Conservation (phyloP, 1,140 invertebrate species). For the Acromyrmex charruanus region DNA sequence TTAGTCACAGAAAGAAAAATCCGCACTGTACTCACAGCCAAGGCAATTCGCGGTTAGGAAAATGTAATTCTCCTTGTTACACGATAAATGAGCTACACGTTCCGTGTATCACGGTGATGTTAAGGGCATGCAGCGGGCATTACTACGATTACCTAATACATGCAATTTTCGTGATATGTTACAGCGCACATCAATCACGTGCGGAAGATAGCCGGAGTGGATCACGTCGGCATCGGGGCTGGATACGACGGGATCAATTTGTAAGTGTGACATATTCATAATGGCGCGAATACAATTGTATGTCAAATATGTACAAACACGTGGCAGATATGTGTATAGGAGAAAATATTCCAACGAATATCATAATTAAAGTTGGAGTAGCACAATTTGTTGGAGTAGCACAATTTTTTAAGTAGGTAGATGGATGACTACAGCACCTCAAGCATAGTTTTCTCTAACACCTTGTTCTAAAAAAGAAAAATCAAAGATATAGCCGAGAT, state of each 20-base stretch:
- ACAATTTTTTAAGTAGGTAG: too few relatives aligned
- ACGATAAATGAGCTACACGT: conserved; percentile 30
- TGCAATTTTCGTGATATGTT: conserved; percentile 76
- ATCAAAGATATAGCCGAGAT: too few relatives aligned
- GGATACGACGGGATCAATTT: conserved; percentile 96
- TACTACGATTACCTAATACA: conserved; percentile 46
- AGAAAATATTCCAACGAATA: background rate
- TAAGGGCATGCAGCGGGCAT: conserved; percentile 15
- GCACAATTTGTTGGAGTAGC: background rate
- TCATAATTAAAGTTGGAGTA: background rate
- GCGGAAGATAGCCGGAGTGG: conserved; percentile 92
- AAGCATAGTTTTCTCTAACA: too few relatives aligned
- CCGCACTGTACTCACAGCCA: background rate
- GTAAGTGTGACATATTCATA: conserved; percentile 87
- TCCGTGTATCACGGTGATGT: conserved; percentile 11
- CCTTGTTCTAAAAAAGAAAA: too few relatives aligned
- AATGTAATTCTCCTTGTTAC: conserved; percentile 45
- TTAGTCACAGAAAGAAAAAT: conserved; percentile 48
- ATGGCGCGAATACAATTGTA: background rate
- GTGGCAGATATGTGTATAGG: background rate
- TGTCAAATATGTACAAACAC: background rate
- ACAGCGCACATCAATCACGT: conserved; percentile 96
- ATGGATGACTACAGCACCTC: too few relatives aligned
- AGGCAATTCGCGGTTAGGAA: conserved; percentile 13
- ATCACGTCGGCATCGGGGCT: conserved; percentile 95